Base-by-base conservation (phyloP, 2,888 invertebrate species). In the Epirrhoe alternata region DNA sequence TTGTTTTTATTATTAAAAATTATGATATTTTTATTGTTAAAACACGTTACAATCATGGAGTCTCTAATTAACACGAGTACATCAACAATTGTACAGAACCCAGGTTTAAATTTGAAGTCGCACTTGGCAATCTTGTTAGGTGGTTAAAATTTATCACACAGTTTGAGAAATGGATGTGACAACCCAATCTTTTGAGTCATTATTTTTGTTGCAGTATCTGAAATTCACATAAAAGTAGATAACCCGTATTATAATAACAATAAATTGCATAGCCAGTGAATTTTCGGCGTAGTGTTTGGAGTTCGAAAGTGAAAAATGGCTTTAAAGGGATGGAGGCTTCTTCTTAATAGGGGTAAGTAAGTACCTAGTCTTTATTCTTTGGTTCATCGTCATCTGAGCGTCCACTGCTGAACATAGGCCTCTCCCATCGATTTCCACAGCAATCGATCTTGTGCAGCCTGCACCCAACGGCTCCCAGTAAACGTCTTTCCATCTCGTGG, bases 321-420 rank as follows among this genome's bases (percentile, higher is more conserved):
- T 14, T 75, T 92, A 7, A 85, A 74, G 66, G 92, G 92, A 82
- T 93, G 92, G 92, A 80, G 86, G 45, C 81, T 81, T 0, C 30
- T 86, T 51, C 69, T 92, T n/a, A 92, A 92, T 79, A 86, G 75
- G 79, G 87, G 92, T 92, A 78, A 79, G 80, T 71, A 35, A 6
- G n/a, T 35, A 1, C 5, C 5, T 3, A 10, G 6, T 35, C 35
- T 8, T 35, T n/a, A n/a, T n/a, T n/a, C n/a, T n/a, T n/a, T n/a
- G n/a, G n/a, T n/a, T n/a, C n/a, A n/a, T n/a, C n/a, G n/a, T n/a
- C n/a, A n/a, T n/a, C n/a, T n/a, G n/a, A n/a, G n/a, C n/a, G n/a
- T n/a, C n/a, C n/a, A n/a, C n/a, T n/a, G n/a, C n/a, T n/a, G n/a
- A n/a, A n/a, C n/a, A n/a, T n/a, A n/a, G n/a, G n/a, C n/a, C n/a